Evolutionary conservation across 2,113 vertebrate species (phyloP).

Genomic region (Alosa alosa): DNA sequence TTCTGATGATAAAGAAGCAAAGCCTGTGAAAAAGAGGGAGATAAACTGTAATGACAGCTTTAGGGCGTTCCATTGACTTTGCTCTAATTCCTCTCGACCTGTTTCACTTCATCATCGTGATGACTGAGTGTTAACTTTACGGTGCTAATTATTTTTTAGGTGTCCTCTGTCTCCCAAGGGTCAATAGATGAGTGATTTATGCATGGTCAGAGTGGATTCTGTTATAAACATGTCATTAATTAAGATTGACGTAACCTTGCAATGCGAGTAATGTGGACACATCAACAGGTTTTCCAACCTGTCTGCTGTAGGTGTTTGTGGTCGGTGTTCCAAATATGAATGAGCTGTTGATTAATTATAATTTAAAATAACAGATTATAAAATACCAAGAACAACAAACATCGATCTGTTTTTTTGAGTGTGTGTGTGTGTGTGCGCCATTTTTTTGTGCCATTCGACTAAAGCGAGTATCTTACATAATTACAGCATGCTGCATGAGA

Average conservation of each 20-base stretch:
- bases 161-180: background rate
- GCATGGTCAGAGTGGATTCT: background rate
- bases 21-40: background rate
- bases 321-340: background rate
- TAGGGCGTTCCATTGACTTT: slow-evolving; percentile 20
- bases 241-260: slow-evolving; percentile 19
- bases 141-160: slow-evolving; percentile 11
- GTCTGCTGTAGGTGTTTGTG: background rate
- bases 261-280: background rate
- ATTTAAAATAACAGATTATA: background rate
- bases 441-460: background rate
- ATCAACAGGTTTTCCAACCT: background rate
- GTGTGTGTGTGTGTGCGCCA: too few relatives aligned
- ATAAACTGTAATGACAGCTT: slow-evolving; percentile 12
- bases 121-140: slow-evolving; percentile 4
- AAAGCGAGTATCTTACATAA: background rate
- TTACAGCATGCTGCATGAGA: background rate
- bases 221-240: slow-evolving; percentile 9
- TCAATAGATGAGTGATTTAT: slow-evolving; percentile 4
- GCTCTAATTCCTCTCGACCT: slow-evolving; percentile 10
- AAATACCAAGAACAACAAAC: background rate
- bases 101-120: slow-evolving; percentile 14
- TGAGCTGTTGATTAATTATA: background rate
- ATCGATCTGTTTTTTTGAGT: background rate
- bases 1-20: background rate